Base-by-base conservation (phyloP, 2,888 invertebrate genomes). In the Andrena hattorfiana region DNA sequence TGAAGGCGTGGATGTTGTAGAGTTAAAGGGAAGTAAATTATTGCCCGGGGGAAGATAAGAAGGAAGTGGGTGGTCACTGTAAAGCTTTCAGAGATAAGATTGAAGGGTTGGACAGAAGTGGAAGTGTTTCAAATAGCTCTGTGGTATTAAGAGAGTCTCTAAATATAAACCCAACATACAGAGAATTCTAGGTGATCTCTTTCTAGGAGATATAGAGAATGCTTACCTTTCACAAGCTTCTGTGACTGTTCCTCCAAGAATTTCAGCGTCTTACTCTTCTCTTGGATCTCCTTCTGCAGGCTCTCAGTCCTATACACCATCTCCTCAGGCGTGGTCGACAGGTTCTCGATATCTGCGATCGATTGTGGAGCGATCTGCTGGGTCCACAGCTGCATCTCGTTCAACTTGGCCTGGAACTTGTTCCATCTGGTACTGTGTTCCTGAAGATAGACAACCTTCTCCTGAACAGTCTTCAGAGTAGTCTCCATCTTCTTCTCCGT, bases 341-440 rank as follows among this genome's bases (percentile, higher is more conserved):
- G 96, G 51, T 97, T 96, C 84, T 97, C 96, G 35, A 98, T 95
- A 60, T 97, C 96, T 85, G 96, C 96, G 73, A 98, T 95, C 13
- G 96, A 94, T 74, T 96, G 95, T 0, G 98, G 98, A 20, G 97
- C 97, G 90, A 96, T 96, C 91, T 97, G 96, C 70, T 96, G 96
- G 26, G 97, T 96, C 98, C 98, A 98, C 84, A 96, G 96, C 89
- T 97, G 96, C 13, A 98, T 95, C 83, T 97, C 97, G 48, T 96
- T 96, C 16, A 98, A 94, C 89, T 97, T 96, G 2, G 95, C 95
- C 92, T 97, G 97, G 90, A 98, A 96, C 83, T 96, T 96, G 54
- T 96, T 96, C 97, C 98, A 98, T 92, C 97, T 97, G 51, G 96
- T 95, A 89, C 97, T 97, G 90, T 98, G 97, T 89, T 97, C 96